Percentiles rank a stretch among this genome's conserved stretches.
Conservation (phyloP, 2,888 invertebrate species). For the Drosophila infuscata region DNA sequence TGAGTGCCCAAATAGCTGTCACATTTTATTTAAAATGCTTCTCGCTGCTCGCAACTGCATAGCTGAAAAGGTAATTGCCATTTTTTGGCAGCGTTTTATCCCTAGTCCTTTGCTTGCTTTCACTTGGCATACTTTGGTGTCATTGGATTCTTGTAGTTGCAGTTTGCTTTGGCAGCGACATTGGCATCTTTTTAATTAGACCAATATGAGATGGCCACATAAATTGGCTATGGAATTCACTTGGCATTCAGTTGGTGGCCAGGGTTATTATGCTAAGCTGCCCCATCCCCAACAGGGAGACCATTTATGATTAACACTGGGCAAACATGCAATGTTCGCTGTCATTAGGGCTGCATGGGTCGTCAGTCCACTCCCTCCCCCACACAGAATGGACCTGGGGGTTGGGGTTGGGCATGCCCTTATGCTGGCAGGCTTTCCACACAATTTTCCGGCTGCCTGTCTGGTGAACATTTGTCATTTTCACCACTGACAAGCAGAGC, state of each 20-base stretch:
- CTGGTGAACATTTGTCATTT: conserved; percentile 75
- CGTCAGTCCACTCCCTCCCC: conserved; percentile 12
- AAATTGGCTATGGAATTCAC: conserved; percentile 54
- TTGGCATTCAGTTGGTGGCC: conserved; percentile 25
- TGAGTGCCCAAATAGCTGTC: conserved; percentile 54
- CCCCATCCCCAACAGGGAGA: conserved; percentile 12
- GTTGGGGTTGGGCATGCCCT: background rate
- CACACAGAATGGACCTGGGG: background rate
- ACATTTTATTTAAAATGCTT: conserved; percentile 64
- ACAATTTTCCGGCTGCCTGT: conserved; percentile 68
- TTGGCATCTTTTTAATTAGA: conserved; percentile 57
- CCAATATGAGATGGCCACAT: conserved; percentile 59
- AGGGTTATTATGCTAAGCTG: conserved; percentile 32
- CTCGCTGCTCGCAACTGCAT: conserved; percentile 24
- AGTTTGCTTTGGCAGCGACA: conserved; percentile 9
- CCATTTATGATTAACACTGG: conserved; percentile 75
- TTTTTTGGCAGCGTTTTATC: conserved; percentile 55
- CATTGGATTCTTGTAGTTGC: conserved; percentile 22
- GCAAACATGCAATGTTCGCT: conserved; percentile 72
- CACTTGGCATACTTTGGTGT: conserved; percentile 28
- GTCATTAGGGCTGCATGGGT: conserved; percentile 63
- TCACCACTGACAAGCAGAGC: conserved; percentile 67
- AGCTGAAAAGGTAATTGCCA: conserved; percentile 54
- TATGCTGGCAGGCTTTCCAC: conserved; percentile 34
- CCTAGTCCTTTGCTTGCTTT: conserved; percentile 11